Percentiles rank a stretch among this genome's conserved stretches.
phyloP scores from a whole-genome alignment of 2,888 invertebrate species.

The Eugnorisma glareosa region DNA sequence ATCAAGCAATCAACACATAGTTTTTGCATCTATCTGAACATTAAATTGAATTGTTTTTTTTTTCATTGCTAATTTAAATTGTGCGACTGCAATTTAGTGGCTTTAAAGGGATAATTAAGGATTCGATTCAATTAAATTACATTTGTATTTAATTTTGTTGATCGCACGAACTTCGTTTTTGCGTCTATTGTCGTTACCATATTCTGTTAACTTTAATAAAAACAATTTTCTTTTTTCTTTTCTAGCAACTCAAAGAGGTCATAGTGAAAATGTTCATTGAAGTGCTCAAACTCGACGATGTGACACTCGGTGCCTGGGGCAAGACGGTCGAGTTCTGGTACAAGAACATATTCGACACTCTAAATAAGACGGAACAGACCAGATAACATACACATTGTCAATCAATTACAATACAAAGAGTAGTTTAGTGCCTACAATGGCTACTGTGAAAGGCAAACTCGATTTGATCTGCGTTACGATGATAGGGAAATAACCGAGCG shows the following conservation, averaged over 20 bases:
- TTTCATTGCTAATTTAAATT: neutral
- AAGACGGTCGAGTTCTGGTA: constrained; percentile 88
- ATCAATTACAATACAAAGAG: constrained; percentile 58
- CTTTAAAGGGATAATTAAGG: neutral
- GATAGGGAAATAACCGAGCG: constrained; percentile 46
- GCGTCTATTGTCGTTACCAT: neutral
- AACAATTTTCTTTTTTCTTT: constrained; percentile 47
- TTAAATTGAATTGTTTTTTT: constrained; percentile 17
- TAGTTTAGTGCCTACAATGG: constrained; percentile 62
- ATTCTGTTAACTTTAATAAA: neutral
- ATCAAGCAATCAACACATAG: neutral
- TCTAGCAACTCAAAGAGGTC: constrained; percentile 85
- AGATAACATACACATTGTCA: constrained; percentile 73
- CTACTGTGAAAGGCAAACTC: constrained; percentile 62
- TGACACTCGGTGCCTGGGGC: constrained; percentile 85
- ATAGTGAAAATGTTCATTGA: constrained; percentile 87
- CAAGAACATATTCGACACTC: constrained; percentile 83
- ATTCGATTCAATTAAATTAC: constrained; percentile 1
- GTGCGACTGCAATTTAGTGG: constrained; percentile 8
- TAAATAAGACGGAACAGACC: constrained; percentile 68
- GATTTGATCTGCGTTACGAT: constrained; percentile 49
- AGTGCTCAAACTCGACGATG: constrained; percentile 80
- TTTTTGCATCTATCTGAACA: constrained; percentile 20
- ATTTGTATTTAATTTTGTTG: neutral
- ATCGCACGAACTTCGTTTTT: neutral